Conservation (phyloP, 2,888 invertebrate genomes). For the Athetis lepigone region DNA sequence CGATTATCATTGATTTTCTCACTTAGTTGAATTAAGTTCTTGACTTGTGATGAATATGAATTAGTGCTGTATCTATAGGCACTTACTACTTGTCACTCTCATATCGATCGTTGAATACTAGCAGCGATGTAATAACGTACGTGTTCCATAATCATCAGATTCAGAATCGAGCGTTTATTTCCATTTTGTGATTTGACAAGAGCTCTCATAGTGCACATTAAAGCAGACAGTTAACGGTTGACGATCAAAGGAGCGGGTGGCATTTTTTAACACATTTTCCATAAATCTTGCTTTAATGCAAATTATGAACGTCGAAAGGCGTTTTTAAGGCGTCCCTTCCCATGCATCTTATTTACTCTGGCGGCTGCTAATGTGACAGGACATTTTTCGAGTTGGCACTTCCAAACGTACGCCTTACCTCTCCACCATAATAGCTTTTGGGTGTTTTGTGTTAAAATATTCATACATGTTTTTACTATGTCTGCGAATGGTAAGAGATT, state of each 20-base stretch:
- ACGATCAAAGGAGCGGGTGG: slow-evolving; percentile 30
- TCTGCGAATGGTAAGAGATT: slow-evolving; percentile 53
- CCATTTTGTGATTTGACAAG: slow-evolving; percentile 21
- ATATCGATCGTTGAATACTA: neutral
- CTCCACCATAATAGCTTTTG: slow-evolving; percentile 24
- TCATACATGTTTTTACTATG: slow-evolving; percentile 25
- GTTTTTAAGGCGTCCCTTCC: slow-evolving; percentile 23
- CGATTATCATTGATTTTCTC: neutral
- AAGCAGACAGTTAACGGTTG: slow-evolving; percentile 32
- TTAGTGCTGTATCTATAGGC: neutral
- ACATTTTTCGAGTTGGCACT: slow-evolving; percentile 29
- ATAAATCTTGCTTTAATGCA: slow-evolving; percentile 47
- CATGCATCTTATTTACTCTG: slow-evolving; percentile 49
- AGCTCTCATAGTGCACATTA: slow-evolving; percentile 27
- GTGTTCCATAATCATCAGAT: slow-evolving; percentile 1
- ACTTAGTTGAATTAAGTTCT: neutral
- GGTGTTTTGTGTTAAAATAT: slow-evolving; percentile 20
- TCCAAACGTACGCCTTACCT: slow-evolving; percentile 26
- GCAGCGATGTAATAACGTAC: neutral
- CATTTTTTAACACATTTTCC: slow-evolving; percentile 29
- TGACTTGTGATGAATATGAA: slow-evolving; percentile 1
- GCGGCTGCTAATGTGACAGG: slow-evolving; percentile 41
- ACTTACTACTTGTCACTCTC: neutral
- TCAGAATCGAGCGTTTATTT: slow-evolving; percentile 11
- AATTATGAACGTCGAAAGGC: slow-evolving; percentile 33